phyloP scores from a whole-genome alignment of 2,888 invertebrate species.

The Dryomyza anilis region DNA sequence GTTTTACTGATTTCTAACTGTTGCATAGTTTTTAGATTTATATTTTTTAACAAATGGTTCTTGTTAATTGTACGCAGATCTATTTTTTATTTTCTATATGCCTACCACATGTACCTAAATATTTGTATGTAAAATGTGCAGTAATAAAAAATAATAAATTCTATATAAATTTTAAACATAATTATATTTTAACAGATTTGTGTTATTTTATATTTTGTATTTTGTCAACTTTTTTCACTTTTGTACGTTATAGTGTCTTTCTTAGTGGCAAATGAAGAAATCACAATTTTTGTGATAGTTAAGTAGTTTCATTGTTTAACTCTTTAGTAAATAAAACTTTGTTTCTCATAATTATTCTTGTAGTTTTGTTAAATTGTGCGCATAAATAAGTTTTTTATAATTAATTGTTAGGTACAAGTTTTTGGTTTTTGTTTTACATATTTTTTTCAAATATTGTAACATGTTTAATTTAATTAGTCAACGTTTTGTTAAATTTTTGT shows the following conservation, averaged over 20 bases:
- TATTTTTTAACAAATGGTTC: background rate
- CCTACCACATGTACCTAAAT: background rate
- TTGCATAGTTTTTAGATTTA: too few species aligned
- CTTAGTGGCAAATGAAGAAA: constrained; percentile 3
- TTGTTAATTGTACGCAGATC: too few species aligned
- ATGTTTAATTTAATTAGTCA: too few species aligned
- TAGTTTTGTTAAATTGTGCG: constrained; percentile 22
- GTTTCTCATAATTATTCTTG: background rate
- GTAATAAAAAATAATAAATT: constrained; percentile 11
- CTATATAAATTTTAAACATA: constrained; percentile 5
- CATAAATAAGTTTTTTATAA: constrained; percentile 20
- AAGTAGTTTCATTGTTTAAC: background rate
- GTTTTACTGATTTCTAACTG: too few species aligned
- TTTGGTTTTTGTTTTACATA: background rate
- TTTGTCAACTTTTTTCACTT: background rate
- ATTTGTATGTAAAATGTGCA: constrained; percentile 18
- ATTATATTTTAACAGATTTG: constrained; percentile 6
- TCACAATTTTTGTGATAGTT: background rate
- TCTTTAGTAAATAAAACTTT: background rate
- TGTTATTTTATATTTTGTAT: too few species aligned
- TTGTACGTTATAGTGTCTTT: too few species aligned
- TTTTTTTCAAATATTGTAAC: background rate
- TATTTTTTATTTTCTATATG: background rate
- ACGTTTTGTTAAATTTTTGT: background rate
- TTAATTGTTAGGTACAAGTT: constrained; percentile 14